A percentile compares a stretch with the other conserved stretches of the same genome.
Evolutionary conservation across 2,888 invertebrate genomes (phyloP).

Genomic region (Pristionchus maxplancki): DNA sequence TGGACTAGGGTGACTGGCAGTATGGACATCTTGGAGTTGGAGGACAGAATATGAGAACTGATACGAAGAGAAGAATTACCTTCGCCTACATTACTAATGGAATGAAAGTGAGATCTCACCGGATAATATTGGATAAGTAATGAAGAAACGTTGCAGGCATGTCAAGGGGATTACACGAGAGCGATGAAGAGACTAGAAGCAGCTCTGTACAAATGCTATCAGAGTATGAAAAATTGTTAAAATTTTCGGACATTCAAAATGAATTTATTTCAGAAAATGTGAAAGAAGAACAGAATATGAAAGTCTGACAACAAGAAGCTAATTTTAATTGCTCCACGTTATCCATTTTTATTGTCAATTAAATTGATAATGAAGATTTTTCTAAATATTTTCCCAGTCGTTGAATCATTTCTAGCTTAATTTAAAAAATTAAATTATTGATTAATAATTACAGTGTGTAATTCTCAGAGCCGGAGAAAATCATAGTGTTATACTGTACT

Average conservation of each 20-base stretch:
- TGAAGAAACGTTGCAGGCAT: neutral
- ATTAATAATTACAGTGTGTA: no score
- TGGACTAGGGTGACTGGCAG: constrained; percentile 48
- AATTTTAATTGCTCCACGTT: no score
- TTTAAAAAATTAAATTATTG: neutral
- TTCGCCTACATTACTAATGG: constrained; percentile 47
- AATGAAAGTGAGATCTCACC: constrained; percentile 46
- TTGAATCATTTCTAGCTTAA: neutral
- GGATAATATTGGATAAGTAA: no score
- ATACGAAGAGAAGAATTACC: constrained; percentile 25
- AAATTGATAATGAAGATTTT: no score
- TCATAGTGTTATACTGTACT: neutral
- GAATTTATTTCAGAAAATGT: neutral
- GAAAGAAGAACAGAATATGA: neutral
- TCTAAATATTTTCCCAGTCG: no score
- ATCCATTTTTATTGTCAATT: no score
- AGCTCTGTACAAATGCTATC: constrained; percentile 23
- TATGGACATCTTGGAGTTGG: constrained; percentile 48
- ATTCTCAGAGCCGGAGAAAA: neutral
- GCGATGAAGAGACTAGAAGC: constrained; percentile 42
- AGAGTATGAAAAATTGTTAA: neutral
- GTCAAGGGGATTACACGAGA: constrained; percentile 6
- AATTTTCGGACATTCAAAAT: no score
- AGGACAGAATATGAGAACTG: constrained; percentile 35
- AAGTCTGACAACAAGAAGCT: no score